These are phyloP conservation scores for Cenopis cana DNA, from an alignment of 2,888 invertebrate species.

Conservation along the genomic window DNA sequence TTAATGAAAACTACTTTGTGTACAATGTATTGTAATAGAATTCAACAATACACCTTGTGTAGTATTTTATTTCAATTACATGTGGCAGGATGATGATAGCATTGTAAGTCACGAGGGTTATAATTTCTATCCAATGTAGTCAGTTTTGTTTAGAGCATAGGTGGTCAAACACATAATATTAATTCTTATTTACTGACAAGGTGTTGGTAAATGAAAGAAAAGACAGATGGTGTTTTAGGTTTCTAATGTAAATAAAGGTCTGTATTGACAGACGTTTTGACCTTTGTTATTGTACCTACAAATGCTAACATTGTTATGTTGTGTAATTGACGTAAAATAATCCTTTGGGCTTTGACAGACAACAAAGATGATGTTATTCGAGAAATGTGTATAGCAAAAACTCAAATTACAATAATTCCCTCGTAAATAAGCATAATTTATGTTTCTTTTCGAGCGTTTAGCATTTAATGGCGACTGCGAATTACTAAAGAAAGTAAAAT, in stretches of 20 bases:
- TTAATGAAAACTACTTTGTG: no score
- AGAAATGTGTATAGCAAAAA: not conserved
- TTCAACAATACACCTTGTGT: not conserved
- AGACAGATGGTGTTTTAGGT: not conserved
- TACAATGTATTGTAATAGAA: not conserved
- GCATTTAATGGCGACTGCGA: constrained; percentile 25
- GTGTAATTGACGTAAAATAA: constrained; percentile 54
- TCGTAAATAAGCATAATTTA: constrained; percentile 28
- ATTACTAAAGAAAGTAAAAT: constrained; percentile 18
- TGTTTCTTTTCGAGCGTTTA: constrained; percentile 1
- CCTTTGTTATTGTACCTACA: not conserved
- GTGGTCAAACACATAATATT: not conserved
- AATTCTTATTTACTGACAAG: not conserved
- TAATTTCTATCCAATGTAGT: not conserved
- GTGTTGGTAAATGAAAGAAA: not conserved
- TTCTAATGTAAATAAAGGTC: not conserved
- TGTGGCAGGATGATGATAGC: constrained; percentile 1
- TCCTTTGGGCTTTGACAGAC: not conserved
- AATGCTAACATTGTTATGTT: constrained; percentile 50
- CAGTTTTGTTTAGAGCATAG: not conserved
- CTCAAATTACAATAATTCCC: constrained; percentile 24
- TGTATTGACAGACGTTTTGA: not conserved
- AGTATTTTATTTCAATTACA: not conserved
- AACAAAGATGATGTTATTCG: not conserved
- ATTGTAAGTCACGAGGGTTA: not conserved